Evolutionary conservation across 2,888 invertebrate genomes (phyloP).

Genomic region (Drosophila affinis): DNA sequence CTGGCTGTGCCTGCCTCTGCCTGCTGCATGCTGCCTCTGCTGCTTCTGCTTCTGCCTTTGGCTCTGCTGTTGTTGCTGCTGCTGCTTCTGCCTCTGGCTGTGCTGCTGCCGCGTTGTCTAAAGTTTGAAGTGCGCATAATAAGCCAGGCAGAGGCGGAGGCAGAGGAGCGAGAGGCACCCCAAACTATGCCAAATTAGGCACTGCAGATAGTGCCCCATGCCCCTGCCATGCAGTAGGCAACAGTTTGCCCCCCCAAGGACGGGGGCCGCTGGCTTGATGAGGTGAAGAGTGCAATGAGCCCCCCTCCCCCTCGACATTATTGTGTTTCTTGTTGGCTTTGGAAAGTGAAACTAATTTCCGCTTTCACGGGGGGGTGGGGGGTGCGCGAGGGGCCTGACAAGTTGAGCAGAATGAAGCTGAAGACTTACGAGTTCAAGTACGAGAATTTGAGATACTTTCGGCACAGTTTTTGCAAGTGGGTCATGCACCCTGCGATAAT

Average conservation of each 20-base stretch:
- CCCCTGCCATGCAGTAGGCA: constrained; percentile 60
- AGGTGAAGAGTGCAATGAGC: constrained; percentile 18
- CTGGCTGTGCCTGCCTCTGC: constrained; percentile 7
- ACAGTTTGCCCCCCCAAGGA: constrained; percentile 33
- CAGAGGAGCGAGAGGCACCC: constrained; percentile 34
- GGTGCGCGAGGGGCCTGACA: constrained; percentile 1
- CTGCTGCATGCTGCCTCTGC: constrained; percentile 28
- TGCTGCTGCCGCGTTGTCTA: constrained; percentile 64
- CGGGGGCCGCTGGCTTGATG: neutral
- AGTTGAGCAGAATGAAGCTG: constrained; percentile 35
- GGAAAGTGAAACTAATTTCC: constrained; percentile 66
- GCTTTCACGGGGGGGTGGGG: constrained; percentile 31
- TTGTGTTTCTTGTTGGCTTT: constrained; percentile 46
- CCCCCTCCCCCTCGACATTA: constrained; percentile 9
- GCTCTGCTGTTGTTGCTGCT: constrained; percentile 35
- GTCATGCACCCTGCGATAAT: neutral
- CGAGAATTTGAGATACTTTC: neutral
- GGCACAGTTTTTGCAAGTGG: neutral
- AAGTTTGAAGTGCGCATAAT: constrained; percentile 80
- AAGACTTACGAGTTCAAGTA: constrained; percentile 18
- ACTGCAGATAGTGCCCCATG: constrained; percentile 57
- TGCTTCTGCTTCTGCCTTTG: constrained; percentile 9
- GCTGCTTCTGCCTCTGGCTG: neutral
- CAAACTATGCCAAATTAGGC: constrained; percentile 67
- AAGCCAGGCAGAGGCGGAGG: constrained; percentile 58